Conservation (phyloP, 1,140 invertebrate genomes). For the roundworm (Caenorhabditis elegans) region DNA sequence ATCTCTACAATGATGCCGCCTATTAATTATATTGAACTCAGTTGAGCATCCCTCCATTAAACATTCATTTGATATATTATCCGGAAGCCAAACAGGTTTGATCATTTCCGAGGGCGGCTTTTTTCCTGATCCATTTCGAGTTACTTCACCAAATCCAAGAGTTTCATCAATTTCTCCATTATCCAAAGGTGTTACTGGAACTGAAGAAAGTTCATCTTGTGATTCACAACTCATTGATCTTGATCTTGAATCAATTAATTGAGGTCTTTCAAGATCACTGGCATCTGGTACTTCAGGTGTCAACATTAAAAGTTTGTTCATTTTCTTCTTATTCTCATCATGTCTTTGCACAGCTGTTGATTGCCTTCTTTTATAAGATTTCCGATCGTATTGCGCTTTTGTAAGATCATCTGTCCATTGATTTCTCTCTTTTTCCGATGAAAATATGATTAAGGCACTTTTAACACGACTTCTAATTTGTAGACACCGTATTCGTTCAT, state of each 20-base stretch:
- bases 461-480: background rate
- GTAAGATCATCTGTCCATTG: background rate
- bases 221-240: background rate
- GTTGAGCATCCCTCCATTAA: slow-evolving; percentile 40
- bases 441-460: background rate
- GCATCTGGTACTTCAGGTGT: too few relatives aligned
- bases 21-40: background rate
- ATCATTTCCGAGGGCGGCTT: background rate
- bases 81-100: slow-evolving; percentile 36
- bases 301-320: background rate
- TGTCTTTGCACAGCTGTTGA: background rate
- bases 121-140: background rate
- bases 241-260: background rate
- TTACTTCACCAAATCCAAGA: background rate
- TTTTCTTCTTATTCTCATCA: slow-evolving; percentile 5
- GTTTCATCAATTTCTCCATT: background rate
- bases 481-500: slow-evolving; percentile 17
- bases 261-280: background rate
- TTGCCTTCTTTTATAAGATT: slow-evolving; percentile 3
- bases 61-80: slow-evolving; percentile 19
- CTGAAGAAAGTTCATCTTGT: background rate
- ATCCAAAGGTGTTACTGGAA: background rate
- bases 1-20: slow-evolving; percentile 39
- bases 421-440: slow-evolving; percentile 9
- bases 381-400: background rate